phyloP scores from a whole-genome alignment of 2,888 invertebrate genomes.

The Acanthococcus lagerstroemiae region DNA sequence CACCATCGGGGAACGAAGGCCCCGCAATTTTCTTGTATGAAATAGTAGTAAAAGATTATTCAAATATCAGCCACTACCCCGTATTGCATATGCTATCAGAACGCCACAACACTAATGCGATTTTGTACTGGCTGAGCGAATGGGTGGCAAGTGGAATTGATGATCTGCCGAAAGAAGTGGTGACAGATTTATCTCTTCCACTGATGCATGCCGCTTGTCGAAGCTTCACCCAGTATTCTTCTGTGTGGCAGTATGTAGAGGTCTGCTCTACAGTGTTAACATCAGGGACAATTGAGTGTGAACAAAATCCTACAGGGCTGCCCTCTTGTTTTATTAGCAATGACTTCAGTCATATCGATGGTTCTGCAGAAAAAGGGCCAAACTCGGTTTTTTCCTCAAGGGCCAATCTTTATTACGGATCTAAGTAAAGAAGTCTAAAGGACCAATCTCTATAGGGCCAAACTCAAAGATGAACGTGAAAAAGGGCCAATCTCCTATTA shows the following conservation, averaged over 20 bases:
- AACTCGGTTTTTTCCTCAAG: neutral
- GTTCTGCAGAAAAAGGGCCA: neutral
- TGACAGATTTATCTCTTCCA: slow-evolving; percentile 1
- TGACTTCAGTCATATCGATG: neutral
- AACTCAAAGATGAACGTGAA: neutral
- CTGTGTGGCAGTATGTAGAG: neutral
- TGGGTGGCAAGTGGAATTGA: slow-evolving; percentile 1
- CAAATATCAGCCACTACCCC: neutral
- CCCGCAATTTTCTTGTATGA: slow-evolving; percentile 14
- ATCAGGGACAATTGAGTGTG: too few species aligned
- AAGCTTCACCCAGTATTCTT: slow-evolving; percentile 6
- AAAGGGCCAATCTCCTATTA: neutral
- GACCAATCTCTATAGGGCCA: neutral
- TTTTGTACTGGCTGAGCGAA: neutral
- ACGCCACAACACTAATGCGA: slow-evolving; percentile 7
- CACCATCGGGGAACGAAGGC: neutral
- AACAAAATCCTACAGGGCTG: too few species aligned
- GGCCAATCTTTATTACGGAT: neutral
- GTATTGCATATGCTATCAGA: slow-evolving; percentile 5
- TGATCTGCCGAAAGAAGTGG: slow-evolving; percentile 9
- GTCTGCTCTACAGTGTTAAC: too few species aligned
- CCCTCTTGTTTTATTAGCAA: neutral
- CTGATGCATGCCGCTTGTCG: neutral
- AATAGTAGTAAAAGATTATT: neutral
- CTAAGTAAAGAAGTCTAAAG: neutral